Evolutionary conservation across 1,140 invertebrate species (phyloP).

Genomic region (Macrobrachium rosenbergii): DNA sequence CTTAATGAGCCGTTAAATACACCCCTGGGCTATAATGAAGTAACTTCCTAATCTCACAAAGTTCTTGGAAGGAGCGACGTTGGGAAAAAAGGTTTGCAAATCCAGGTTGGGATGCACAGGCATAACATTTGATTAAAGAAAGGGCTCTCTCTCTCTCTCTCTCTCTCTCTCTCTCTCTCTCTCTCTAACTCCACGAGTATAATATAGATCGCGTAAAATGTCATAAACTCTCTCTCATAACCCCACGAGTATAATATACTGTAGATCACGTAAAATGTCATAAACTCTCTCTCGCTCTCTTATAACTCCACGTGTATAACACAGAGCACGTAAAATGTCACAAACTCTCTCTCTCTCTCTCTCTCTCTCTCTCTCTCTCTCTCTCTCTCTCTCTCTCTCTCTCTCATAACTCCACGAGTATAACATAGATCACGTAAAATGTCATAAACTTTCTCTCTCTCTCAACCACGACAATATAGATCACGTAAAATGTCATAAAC

Average conservation of each 20-base stretch:
- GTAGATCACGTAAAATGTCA: not conserved
- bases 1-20: too few relatives aligned
- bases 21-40: too few relatives aligned
- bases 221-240: not conserved
- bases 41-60: too few relatives aligned
- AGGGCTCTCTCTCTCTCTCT: slow-evolving; percentile 26
- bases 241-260: not conserved
- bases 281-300: slow-evolving; percentile 41
- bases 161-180: slow-evolving; percentile 48
- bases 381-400: slow-evolving; percentile 48
- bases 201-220: not conserved
- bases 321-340: not conserved
- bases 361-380: slow-evolving; percentile 34
- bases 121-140: too few relatives aligned
- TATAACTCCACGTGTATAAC: not conserved
- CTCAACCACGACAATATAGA: not conserved
- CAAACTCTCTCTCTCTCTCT: too few relatives aligned
- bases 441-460: slow-evolving; percentile 28
- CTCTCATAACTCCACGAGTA: not conserved
- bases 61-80: too few relatives aligned
- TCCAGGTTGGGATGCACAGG: too few relatives aligned
- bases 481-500: not conserved
- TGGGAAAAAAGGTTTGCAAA: too few relatives aligned
- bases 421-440: not conserved
- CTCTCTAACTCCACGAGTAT: not conserved